Evolutionary conservation across 2,888 invertebrate species (phyloP), one percentile per base, ranked within the genome.

Genomic region (Serrognathus titanus): DNA sequence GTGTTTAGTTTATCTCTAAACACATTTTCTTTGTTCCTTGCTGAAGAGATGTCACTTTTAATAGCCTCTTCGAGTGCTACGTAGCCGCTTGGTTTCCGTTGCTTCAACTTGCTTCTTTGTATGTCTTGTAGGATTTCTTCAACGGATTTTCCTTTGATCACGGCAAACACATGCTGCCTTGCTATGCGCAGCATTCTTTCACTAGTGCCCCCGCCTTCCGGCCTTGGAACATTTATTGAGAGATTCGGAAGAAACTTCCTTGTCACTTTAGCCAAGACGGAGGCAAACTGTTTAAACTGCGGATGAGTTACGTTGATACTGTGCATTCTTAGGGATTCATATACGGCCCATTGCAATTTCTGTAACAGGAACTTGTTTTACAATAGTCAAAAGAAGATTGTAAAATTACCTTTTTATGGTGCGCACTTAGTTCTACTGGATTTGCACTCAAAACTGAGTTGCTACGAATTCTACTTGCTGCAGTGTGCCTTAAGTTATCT

Each of bases 341-440:
- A 86, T 3, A 91, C 89, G 0, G 91, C 90, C 90, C 90, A 91
- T 12, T 90, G 77, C 24, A 92, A 79, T 82, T 92, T 92, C 89
- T 88, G 72, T 46, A 52, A 52, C 10, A 36, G 7, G 12, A 46
- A 1, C 9, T 41, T 2, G 2, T 9, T 10, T 41, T 41, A 8
- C 16, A 12, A 1, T 7, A 7, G 11, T 12, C 40, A 4, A 40
- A 40, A 40, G 12, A 40, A 11, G 8, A 49, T 6, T 49, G 2
- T 49, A 36, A n/a, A 16, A 3, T 66, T 67, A 86, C 87, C 83
- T 87, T 85, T 72, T 84, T 85, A 70, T 87, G 84, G 35, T 78
- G 76, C 53, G 84, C 85, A 64, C 83, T 85, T 48, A 87, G 71
- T 63, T 86, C 85, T 16, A 16, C 16, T 1, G 73, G 72, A 66